Base-by-base conservation (phyloP, 2,888 invertebrate genomes). In the Drosophila borealis region DNA sequence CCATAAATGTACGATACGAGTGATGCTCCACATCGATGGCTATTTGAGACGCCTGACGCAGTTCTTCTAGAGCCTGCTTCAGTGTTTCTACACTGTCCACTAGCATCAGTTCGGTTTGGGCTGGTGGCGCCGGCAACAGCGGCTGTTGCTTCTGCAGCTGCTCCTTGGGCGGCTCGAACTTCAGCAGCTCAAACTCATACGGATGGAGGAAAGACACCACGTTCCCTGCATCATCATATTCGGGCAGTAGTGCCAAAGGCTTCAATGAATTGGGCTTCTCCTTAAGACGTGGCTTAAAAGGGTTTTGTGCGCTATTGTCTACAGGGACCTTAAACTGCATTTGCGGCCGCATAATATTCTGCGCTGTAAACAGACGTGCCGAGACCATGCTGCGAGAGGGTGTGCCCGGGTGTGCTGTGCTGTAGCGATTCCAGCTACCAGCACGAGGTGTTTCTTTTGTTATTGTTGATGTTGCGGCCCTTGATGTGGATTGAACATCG, bases 21-120 rank as follows among this genome's bases (percentile, higher is more conserved):
- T 99, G 98, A 92, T 98, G 98, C 93, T 97, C 97, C 53, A 99
- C 93, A 93, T 99, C 99, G 0, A 99, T 94, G 0, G 98, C 98
- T 56, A 99, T 94, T 90, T 96, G 96, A 2, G 93, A 92, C n/a
- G 95, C 94, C 1, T 92, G 92, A 44, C 93, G 93, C 66, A 99
- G 93, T 70, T 96, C 95, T 1, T 94, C 91, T 3, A 97, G 88
- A 45, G 98, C 93, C 3, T 93, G 92, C 48, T 95, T 92, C 2
- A 99, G 90, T 59, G 95, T 94, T 1, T 94, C 93, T 19, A 93
- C 92, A 0, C 94, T 96, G 46, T 95, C 94, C 0, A 99, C 94
- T 72, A 95, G 94, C 3, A 95, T 93, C 4, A 96, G 92, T 1
- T 94, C 94, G 0, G 96, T 97, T 0, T 95, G 93, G 0, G 94